phyloP scores from a whole-genome alignment of 2,888 invertebrate species.

The Cistogaster globosa region DNA sequence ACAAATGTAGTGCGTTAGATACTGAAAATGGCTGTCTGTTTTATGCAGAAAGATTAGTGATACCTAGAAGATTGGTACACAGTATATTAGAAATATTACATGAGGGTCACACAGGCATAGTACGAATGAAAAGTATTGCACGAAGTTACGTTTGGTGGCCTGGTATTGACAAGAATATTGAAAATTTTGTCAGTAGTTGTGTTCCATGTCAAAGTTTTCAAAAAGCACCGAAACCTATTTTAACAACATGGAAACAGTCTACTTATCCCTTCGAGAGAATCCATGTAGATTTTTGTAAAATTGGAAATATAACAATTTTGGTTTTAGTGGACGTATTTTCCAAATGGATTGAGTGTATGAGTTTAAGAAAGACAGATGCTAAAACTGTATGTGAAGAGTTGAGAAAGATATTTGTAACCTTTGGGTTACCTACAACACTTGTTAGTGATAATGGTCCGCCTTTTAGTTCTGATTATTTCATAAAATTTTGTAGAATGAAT shows the following conservation, averaged over 20 bases:
- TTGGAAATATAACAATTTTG: slow-evolving; percentile 18
- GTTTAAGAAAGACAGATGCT: slow-evolving; percentile 17
- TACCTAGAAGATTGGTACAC: slow-evolving; percentile 16
- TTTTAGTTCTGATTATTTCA: slow-evolving; percentile 29
- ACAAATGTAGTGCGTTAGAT: slow-evolving; percentile 37
- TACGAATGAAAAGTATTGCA: no score
- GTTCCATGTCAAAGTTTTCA: slow-evolving; percentile 30
- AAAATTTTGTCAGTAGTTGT: slow-evolving; percentile 73
- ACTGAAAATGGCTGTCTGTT: slow-evolving; percentile 57
- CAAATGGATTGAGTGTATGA: slow-evolving; percentile 39
- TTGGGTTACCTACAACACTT: slow-evolving; percentile 16
- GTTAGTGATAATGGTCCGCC: slow-evolving; percentile 49
- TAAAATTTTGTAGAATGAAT: slow-evolving; percentile 24
- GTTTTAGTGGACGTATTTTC: slow-evolving; percentile 27
- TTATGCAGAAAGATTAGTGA: slow-evolving; percentile 49
- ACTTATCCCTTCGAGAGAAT: slow-evolving; percentile 46
- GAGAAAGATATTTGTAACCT: slow-evolving; percentile 22
- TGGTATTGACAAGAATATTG: no score
- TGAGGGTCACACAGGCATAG: slow-evolving; percentile 73
- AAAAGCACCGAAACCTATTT: slow-evolving; percentile 25
- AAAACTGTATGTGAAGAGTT: slow-evolving; percentile 10
- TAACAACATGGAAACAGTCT: slow-evolving; percentile 32
- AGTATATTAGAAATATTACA: slow-evolving; percentile 71
- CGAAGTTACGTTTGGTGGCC: no score
- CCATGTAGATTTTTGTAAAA: slow-evolving; percentile 46